Percentiles rank a stretch among this genome's conserved stretches.
phyloP scores from a whole-genome alignment of 2,797 vertebrate species.

The Synanceia verrucosa region DNA sequence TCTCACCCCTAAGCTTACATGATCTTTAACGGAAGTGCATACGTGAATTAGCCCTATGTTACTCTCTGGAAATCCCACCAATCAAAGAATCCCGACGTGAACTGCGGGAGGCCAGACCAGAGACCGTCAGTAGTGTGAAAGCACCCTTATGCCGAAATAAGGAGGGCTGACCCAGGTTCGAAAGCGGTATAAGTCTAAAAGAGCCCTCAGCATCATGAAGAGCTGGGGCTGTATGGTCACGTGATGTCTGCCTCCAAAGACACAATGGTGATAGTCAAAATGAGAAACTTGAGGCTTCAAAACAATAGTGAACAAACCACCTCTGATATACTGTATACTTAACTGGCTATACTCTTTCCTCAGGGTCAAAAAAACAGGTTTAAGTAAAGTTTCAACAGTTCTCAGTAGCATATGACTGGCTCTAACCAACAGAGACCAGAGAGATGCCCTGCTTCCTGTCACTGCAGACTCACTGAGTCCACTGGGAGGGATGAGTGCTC shows the following conservation, averaged over 20 bases:
- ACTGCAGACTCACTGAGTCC: slow-evolving; percentile 25
- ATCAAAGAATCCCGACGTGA: no score
- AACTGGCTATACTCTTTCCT: background rate
- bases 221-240: no score
- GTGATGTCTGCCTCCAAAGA: background rate
- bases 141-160: no score
- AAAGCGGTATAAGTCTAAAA: no score
- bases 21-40: no score
- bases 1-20: no score
- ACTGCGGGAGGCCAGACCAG: no score
- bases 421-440: background rate
- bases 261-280: background rate
- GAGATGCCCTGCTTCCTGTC: background rate
- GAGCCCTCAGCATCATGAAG: no score
- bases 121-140: no score
- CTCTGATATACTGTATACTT: background rate
- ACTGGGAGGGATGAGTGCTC: slow-evolving; percentile 14
- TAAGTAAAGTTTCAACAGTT: background rate
- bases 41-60: no score
- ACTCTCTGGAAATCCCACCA: no score
- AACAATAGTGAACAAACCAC: background rate
- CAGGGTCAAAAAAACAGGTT: background rate
- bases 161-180: no score
- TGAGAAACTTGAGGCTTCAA: background rate
- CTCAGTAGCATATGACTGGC: background rate